phyloP scores from a whole-genome alignment of 2,888 invertebrate genomes.

The Cancer borealis region DNA sequence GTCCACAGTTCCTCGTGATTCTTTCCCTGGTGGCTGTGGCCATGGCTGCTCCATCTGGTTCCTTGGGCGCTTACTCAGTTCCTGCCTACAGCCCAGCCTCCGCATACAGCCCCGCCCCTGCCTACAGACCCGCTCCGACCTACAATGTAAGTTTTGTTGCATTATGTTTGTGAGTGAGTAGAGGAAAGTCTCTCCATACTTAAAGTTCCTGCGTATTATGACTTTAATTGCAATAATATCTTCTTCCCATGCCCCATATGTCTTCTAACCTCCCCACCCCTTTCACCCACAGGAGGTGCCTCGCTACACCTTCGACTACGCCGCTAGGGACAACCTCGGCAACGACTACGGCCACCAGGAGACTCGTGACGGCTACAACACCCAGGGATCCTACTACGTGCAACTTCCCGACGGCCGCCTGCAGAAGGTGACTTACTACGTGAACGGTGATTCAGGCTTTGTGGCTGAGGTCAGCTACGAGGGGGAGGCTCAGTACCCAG shows the following conservation, averaged over 20 bases:
- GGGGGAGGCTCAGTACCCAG: constrained; percentile 57
- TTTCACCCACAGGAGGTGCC: neutral
- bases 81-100: no score
- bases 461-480: constrained; percentile 59
- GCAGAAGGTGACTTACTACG: constrained; percentile 59
- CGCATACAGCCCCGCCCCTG: no score
- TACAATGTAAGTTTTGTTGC: neutral
- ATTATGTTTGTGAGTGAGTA: neutral
- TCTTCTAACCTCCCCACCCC: neutral
- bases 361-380: constrained; percentile 56
- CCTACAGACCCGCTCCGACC: neutral
- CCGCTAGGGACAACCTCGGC: constrained; percentile 8
- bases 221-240: no score
- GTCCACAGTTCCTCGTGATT: neutral
- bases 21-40: neutral
- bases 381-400: constrained; percentile 64
- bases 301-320: constrained; percentile 52
- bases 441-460: constrained; percentile 65
- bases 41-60: neutral
- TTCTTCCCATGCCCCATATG: no score
- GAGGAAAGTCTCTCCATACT: no score
- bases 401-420: constrained; percentile 59
- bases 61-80: no score
- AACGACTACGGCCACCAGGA: constrained; percentile 65
- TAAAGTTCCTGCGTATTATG: no score